These are phyloP conservation scores for Xiphophorus maculatus DNA, from an alignment of 2,113 vertebrate genomes.

Conservation along the genomic window DNA sequence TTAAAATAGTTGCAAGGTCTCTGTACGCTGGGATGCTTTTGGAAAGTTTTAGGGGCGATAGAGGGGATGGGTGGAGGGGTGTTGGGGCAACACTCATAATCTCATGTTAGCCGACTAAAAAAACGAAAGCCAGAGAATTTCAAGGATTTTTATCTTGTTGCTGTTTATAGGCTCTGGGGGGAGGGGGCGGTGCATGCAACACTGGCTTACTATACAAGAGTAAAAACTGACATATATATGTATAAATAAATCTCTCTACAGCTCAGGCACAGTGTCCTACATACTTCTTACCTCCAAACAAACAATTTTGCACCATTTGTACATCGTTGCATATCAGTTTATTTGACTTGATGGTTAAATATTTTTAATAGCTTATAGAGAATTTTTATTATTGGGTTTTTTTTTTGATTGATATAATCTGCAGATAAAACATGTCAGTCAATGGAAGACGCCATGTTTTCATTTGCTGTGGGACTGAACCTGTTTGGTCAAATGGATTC, in stretches of 20 bases:
- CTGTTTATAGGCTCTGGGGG: too few species aligned
- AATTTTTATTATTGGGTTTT: neutral
- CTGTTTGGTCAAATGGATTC: too few species aligned
- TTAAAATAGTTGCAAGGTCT: constrained; percentile 37
- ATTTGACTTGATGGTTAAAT: neutral
- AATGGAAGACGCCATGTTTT: neutral
- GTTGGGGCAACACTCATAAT: neutral
- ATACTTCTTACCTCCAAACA: neutral
- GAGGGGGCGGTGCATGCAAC: neutral
- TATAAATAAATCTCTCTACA: neutral
- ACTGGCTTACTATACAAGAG: neutral
- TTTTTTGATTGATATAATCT: neutral
- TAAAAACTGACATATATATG: neutral
- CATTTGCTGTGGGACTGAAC: neutral
- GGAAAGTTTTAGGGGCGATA: neutral
- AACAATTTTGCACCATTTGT: neutral
- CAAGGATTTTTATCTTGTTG: neutral
- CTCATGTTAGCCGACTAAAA: neutral
- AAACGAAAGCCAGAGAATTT: neutral
- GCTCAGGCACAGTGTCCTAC: neutral
- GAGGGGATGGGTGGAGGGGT: neutral
- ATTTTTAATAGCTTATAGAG: neutral
- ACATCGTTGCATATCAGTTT: neutral
- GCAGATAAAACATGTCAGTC: neutral
- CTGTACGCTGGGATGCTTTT: neutral